Percentiles rank a stretch among this genome's conserved stretches.
These are phyloP conservation scores for Crypturellus undulatus DNA, from an alignment of 2,113 vertebrate genomes.

Conservation along the genomic window DNA sequence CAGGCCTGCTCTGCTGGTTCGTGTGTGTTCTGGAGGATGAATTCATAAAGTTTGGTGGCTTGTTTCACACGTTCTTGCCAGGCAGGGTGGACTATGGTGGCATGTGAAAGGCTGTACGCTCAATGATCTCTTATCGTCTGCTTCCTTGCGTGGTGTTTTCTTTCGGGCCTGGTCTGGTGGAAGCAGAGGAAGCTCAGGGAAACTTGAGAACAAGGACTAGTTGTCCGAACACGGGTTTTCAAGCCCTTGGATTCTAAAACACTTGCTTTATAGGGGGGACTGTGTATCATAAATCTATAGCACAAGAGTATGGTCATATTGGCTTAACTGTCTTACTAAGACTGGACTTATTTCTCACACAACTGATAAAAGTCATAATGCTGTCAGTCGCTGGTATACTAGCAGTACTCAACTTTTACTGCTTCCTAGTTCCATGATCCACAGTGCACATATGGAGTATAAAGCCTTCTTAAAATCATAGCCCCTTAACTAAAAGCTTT, in stretches of 20 bases:
- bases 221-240: background rate
- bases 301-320: background rate
- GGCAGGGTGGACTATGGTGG: background rate
- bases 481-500: conserved; percentile 38
- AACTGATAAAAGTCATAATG: conserved; percentile 51
- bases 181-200: background rate
- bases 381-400: conserved; percentile 52
- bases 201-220: background rate
- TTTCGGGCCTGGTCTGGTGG: background rate
- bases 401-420: conserved; percentile 37
- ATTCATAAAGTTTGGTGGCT: background rate
- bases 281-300: background rate
- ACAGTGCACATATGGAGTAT: background rate
- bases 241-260: background rate
- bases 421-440: conserved; percentile 24
- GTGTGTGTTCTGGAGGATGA: background rate
- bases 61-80: fast-evolving
- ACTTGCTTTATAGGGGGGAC: background rate
- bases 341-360: conserved; percentile 38
- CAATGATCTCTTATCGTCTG: background rate
- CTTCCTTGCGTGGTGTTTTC: background rate
- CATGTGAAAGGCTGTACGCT: fast-evolving
- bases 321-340: background rate
- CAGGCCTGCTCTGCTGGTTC: background rate
- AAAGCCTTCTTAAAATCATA: conserved; percentile 50